A percentile compares a stretch with the other conserved stretches of the same genome.
Evolutionary conservation across 2,797 vertebrate genomes (phyloP).

Genomic region (Apogon talboti): DNA sequence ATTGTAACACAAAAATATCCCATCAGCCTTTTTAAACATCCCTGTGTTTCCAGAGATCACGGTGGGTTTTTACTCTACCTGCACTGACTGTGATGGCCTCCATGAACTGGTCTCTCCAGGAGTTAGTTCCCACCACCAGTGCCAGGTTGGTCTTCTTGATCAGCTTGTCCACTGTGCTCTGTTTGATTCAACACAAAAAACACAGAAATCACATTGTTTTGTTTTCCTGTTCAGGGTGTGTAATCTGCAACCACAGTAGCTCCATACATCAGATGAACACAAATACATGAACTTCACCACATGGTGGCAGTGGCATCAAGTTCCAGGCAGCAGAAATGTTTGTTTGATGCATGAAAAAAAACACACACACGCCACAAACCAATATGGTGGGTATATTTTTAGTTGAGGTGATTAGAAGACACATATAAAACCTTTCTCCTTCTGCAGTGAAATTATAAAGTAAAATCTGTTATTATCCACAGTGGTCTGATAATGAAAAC

Average conservation of each 20-base stretch:
- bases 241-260: neutral
- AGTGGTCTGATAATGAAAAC: slow-evolving; percentile 7
- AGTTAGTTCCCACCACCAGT: slow-evolving; percentile 97
- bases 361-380: slow-evolving; percentile 42
- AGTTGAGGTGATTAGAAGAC: slow-evolving; percentile 26
- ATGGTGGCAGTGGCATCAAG: slow-evolving; percentile 71
- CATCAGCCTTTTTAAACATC: too few relatives aligned
- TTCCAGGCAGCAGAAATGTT: neutral
- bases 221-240: slow-evolving; percentile 5
- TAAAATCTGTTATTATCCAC: neutral
- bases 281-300: slow-evolving; percentile 54
- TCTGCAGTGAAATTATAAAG: slow-evolving; percentile 10
- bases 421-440: slow-evolving; percentile 21
- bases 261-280: neutral
- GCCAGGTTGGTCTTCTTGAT: slow-evolving; percentile 99
- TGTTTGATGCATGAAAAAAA: slow-evolving; percentile 20
- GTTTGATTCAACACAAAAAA: slow-evolving; percentile 35
- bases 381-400: slow-evolving; percentile 32
- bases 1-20: too few relatives aligned
- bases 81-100: slow-evolving; percentile 98
- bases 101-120: slow-evolving; percentile 99
- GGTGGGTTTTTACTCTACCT: slow-evolving; percentile 82
- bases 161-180: slow-evolving; percentile 98
- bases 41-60: neutral
- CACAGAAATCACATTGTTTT: neutral